phyloP scores from a whole-genome alignment of 1,140 invertebrate species.

The Diabrotica undecimpunctata region DNA sequence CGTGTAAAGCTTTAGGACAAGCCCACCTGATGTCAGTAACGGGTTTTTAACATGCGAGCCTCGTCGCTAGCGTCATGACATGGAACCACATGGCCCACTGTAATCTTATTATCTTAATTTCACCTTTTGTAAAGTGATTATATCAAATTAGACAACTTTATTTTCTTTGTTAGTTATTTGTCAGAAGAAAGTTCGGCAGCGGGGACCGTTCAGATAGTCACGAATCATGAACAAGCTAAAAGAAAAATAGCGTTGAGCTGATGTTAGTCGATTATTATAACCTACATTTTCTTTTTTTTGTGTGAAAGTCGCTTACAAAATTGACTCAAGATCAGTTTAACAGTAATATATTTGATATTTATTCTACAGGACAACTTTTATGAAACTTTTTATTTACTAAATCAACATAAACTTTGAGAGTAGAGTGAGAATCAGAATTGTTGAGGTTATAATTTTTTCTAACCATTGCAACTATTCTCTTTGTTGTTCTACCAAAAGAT shows the following conservation, averaged over 20 bases:
- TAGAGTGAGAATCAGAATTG: too few relatives aligned
- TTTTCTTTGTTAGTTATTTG: constrained; percentile 11
- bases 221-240: neutral
- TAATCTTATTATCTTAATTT: constrained; percentile 36
- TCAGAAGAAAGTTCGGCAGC: neutral
- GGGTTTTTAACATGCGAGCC: constrained; percentile 40
- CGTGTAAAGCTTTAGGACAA: constrained; percentile 38
- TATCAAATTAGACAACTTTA: constrained; percentile 14
- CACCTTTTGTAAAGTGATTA: constrained; percentile 22
- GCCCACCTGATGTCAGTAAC: constrained; percentile 41
- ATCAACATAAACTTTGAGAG: too few relatives aligned
- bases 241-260: neutral
- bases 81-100: constrained; percentile 26
- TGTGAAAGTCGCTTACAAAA: too few relatives aligned
- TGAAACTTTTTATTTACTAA: too few relatives aligned
- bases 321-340: too few relatives aligned
- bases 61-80: constrained; percentile 34
- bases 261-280: neutral
- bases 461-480: too few relatives aligned
- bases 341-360: too few relatives aligned
- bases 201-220: neutral
- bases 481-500: too few relatives aligned
- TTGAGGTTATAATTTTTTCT: too few relatives aligned
- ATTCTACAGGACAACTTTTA: too few relatives aligned
- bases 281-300: too few relatives aligned